phyloP scores from a whole-genome alignment of 2,113 vertebrate species.

The Indri indri region DNA sequence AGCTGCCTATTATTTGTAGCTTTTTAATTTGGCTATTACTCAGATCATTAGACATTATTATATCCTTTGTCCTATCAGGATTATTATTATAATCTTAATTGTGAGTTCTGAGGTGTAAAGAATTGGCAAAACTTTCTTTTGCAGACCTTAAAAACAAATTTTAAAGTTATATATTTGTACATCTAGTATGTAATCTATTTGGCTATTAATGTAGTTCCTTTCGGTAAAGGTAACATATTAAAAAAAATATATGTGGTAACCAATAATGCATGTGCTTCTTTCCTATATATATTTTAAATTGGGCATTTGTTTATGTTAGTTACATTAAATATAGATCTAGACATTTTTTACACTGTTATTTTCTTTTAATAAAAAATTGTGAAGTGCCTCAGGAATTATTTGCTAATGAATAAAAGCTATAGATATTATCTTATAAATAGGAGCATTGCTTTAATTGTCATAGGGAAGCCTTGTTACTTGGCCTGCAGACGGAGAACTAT shows the following conservation, averaged over 20 bases:
- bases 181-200: not conserved
- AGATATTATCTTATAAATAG: slow-evolving; percentile 32
- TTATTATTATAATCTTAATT: slow-evolving; percentile 32
- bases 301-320: slow-evolving; percentile 14
- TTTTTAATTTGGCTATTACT: slow-evolving; percentile 20
- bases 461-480: not conserved
- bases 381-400: slow-evolving; percentile 59
- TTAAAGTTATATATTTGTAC: slow-evolving; percentile 45
- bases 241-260: not conserved
- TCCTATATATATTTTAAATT: not conserved
- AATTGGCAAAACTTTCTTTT: slow-evolving; percentile 17
- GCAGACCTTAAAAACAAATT: not conserved
- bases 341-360: slow-evolving; percentile 40
- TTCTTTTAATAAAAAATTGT: slow-evolving; percentile 57
- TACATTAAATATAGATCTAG: slow-evolving; percentile 28
- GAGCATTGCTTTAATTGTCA: not conserved
- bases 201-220: slow-evolving; percentile 29
- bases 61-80: not conserved
- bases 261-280: slow-evolving; percentile 34
- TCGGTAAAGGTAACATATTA: slow-evolving; percentile 44
- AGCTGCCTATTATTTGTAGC: slow-evolving; percentile 12
- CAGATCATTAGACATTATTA: slow-evolving; percentile 9
- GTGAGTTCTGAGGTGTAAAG: slow-evolving; percentile 16
- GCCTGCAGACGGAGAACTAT: not conserved
- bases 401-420: slow-evolving; percentile 12